Evolutionary conservation across 1,140 invertebrate species (phyloP).

Genomic region (Reticulitermes speratus): DNA sequence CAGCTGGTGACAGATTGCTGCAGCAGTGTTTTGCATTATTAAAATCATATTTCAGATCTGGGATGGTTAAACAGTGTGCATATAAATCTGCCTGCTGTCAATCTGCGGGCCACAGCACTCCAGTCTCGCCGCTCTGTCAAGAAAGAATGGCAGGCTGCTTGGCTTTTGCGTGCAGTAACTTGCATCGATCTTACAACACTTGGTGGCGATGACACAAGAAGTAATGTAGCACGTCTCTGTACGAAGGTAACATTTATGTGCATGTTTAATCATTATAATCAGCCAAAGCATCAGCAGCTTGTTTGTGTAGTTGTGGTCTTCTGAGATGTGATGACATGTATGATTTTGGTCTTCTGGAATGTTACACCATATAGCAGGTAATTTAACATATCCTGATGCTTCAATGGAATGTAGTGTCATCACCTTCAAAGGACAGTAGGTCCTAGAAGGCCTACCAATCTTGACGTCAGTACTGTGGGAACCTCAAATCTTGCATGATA

Average conservation of each 20-base stretch:
- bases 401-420: too few relatives aligned
- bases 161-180: constrained; percentile 77
- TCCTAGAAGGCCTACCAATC: too few relatives aligned
- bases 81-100: constrained; percentile 37
- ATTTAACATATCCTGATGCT: too few relatives aligned
- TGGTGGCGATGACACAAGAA: constrained; percentile 81
- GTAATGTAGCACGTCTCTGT: constrained; percentile 79
- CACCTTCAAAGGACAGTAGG: too few relatives aligned
- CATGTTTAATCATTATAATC: not conserved
- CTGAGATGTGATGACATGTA: too few relatives aligned
- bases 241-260: constrained; percentile 62
- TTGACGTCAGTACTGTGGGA: too few relatives aligned
- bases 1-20: too few relatives aligned
- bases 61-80: constrained; percentile 36
- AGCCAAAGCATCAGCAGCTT: constrained; percentile 38
- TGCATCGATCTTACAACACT: constrained; percentile 93
- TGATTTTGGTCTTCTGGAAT: too few relatives aligned
- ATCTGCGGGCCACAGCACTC: constrained; percentile 32
- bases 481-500: too few relatives aligned
- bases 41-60: constrained; percentile 25
- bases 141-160: constrained; percentile 62
- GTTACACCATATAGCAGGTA: too few relatives aligned
- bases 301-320: constrained; percentile 31
- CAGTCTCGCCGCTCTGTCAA: constrained; percentile 46
- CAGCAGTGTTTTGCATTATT: too few relatives aligned